Percentiles rank a stretch among this genome's conserved stretches.
These are phyloP conservation scores for Glossosoma conforme DNA, from an alignment of 1,140 invertebrate genomes.

Conservation along the genomic window DNA sequence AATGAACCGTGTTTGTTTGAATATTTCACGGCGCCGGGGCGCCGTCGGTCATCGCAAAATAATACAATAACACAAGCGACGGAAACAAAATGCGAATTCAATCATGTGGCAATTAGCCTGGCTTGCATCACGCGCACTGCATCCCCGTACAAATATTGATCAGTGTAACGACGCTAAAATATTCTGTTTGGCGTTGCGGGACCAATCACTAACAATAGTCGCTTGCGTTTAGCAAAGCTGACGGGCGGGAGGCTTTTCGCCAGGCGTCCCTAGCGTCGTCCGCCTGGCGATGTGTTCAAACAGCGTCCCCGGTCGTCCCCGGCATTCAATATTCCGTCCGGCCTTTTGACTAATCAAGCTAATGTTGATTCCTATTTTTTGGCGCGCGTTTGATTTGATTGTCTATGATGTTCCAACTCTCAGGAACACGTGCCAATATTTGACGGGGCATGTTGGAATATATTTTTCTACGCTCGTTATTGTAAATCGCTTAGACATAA, in stretches of 20 bases:
- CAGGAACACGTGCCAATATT: too few relatives aligned
- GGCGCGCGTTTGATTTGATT: too few relatives aligned
- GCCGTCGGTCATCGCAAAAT: too few relatives aligned
- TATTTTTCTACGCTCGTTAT: too few relatives aligned
- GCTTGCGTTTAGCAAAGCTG: slow-evolving; percentile 10
- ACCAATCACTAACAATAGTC: slow-evolving; percentile 19
- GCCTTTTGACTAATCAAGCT: slow-evolving; percentile 19
- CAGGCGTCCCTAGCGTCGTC: not conserved
- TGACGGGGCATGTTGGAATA: too few relatives aligned
- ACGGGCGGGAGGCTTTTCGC: not conserved
- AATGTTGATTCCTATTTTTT: slow-evolving; percentile 13
- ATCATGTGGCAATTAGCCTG: slow-evolving; percentile 17
- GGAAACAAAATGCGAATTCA: too few relatives aligned
- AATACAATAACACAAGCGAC: too few relatives aligned
- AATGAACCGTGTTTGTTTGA: too few relatives aligned
- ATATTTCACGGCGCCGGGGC: too few relatives aligned
- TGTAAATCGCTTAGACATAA: too few relatives aligned
- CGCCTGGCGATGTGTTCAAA: slow-evolving; percentile 9
- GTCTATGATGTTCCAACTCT: too few relatives aligned
- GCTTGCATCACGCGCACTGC: slow-evolving; percentile 15
- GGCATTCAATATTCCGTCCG: slow-evolving; percentile 14
- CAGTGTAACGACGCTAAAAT: slow-evolving; percentile 23
- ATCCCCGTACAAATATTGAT: slow-evolving; percentile 29
- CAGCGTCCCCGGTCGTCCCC: slow-evolving; percentile 1
- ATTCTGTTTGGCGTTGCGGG: slow-evolving; percentile 26